Conservation (phyloP, 2,797 vertebrate species). For the Eutrigla gurnardus region DNA sequence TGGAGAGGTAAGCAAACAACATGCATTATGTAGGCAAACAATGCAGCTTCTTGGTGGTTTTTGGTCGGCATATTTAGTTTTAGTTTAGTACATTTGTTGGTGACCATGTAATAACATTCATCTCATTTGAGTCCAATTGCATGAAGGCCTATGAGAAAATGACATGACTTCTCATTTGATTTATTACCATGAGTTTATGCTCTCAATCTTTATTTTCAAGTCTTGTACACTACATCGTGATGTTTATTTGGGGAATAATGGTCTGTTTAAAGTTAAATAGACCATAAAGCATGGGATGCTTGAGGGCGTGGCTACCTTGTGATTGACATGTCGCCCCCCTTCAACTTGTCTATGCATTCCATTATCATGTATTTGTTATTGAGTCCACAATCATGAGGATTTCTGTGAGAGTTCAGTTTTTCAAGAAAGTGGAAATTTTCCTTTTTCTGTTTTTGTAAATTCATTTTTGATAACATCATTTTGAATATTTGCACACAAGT, state of each 20-base stretch:
- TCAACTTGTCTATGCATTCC: too few species aligned
- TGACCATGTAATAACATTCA: not conserved
- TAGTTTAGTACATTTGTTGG: not conserved
- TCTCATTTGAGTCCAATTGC: not conserved
- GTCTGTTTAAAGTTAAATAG: too few species aligned
- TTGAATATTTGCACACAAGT: not conserved
- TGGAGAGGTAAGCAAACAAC: conserved; percentile 87
- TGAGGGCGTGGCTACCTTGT: too few species aligned
- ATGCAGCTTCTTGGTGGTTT: not conserved
- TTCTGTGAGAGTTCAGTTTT: not conserved
- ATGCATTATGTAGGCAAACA: not conserved
- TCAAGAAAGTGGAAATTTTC: not conserved
- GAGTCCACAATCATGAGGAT: not conserved
- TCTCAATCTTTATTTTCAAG: too few species aligned
- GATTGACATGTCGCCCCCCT: too few species aligned
- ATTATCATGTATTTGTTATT: not conserved
- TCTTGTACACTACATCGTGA: too few species aligned
- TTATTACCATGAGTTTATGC: too few species aligned
- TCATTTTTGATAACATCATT: not conserved
- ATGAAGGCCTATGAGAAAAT: too few species aligned
- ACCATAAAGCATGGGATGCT: too few species aligned
- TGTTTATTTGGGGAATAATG: too few species aligned
- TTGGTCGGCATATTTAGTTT: not conserved
- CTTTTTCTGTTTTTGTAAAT: not conserved
- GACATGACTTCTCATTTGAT: too few species aligned